Base-by-base conservation (phyloP, 1,140 invertebrate species). In the Penaeus vannamei region DNA sequence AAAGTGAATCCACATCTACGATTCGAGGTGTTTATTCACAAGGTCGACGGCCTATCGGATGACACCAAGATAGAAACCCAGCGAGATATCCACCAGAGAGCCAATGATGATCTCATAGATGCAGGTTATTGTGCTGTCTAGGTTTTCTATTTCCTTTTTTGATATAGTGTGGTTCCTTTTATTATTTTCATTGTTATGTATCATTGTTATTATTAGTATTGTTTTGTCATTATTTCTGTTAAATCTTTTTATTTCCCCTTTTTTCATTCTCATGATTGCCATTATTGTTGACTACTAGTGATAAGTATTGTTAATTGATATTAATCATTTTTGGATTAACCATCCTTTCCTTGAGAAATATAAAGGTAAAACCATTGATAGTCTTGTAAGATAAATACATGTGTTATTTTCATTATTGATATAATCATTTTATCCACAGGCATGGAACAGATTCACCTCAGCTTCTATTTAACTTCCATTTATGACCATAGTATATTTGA, bases 401-500 rank as follows among this genome's bases (percentile, higher is more conserved):
- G 19, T 64, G 84, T 62, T 84, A 59, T 72, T 53, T 60, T 83
- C 29, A n/a, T 29, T 60, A 77, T 60, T 62, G 2, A 36, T 90
- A 72, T n/a, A 90, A 66, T 88, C 84, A 90, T 88, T 86, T 91
- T 91, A 90, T 90, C 93, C 94, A 76, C 91, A 95, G 95, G 95
- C 69, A 95, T 94, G 91, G 96, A 97, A 92, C 96, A 97, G 93
- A 97, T 98, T 87, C 96, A 97, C 93, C 93, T 98, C 26, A 98
- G 98, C 92, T 99, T 99, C 94, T 98, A 99, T 93, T 94, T 99
- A 66, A 99, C 99, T 22, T 99, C 98, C 87, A 99, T 99, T 91
- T 99, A 99, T 93, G 99, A 99, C 94, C 99, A 99, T 93, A 99
- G 98, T 87, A 99, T 99, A 94, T 99, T 99, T 94, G 99, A 99